Evolutionary conservation across 2,888 invertebrate species (phyloP).

Genomic region (Drosophila falleni): DNA sequence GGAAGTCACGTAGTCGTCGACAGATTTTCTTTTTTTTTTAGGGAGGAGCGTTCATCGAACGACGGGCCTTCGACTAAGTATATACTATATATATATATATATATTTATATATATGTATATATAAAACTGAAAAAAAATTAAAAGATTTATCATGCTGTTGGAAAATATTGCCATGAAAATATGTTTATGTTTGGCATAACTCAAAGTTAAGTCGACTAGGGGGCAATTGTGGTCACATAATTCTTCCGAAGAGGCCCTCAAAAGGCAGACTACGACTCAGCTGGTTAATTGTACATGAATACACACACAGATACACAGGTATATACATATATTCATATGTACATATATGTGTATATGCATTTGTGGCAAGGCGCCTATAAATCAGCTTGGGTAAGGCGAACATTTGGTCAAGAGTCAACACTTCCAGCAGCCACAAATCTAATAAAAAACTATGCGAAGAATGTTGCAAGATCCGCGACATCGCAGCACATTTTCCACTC

Average conservation of each 20-base stretch:
- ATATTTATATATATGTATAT: conserved; percentile 3
- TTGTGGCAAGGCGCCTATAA: conserved; percentile 36
- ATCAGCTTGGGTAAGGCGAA: conserved; percentile 34
- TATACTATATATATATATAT: conserved; percentile 3
- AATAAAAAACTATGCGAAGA: conserved; percentile 45
- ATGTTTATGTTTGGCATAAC: conserved; percentile 60
- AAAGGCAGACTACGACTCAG: background rate
- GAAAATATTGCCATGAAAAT: conserved; percentile 55
- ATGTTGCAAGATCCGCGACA: conserved; percentile 42
- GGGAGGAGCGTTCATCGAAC: conserved; percentile 19
- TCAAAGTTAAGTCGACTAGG: conserved; percentile 43
- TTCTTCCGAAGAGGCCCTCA: conserved; percentile 41
- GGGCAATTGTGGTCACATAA: conserved; percentile 53
- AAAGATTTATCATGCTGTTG: conserved; percentile 53
- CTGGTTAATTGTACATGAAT: conserved; percentile 22
- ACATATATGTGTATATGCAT: conserved; percentile 2
- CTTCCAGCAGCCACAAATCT: conserved; percentile 50
- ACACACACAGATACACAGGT: background rate
- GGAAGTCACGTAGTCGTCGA: conserved; percentile 22
- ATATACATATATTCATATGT: background rate
- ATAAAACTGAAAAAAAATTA: conserved; percentile 1
- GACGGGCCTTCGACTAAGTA: conserved; percentile 33
- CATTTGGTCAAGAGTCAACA: conserved; percentile 55
- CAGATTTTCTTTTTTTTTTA: conserved; percentile 23
- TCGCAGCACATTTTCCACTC: conserved; percentile 13